Evolutionary conservation across 2,797 vertebrate genomes (phyloP).

Genomic region (Malacoraja senta): DNA sequence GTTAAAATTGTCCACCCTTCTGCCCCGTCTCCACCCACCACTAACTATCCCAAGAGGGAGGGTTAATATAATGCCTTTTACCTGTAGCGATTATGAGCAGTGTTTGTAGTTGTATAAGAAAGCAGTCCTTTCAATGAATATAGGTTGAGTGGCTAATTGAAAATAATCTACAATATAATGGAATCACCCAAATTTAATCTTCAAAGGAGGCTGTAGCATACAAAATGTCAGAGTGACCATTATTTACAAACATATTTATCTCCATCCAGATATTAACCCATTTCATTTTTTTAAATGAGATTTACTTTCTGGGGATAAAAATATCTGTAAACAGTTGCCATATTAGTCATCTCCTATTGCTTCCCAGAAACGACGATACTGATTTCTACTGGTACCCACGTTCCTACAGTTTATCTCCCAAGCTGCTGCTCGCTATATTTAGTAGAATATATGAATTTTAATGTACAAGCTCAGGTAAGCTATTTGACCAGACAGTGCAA

Average conservation of each 20-base stretch:
- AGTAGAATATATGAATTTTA: background rate
- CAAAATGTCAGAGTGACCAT: background rate
- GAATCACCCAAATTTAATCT: background rate
- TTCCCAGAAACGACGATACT: background rate
- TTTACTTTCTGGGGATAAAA: background rate
- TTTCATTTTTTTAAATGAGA: background rate
- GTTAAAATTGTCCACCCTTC: background rate
- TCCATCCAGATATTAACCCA: background rate
- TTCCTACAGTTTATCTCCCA: background rate
- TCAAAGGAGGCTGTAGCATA: background rate
- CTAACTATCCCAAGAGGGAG: background rate
- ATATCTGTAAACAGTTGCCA: background rate
- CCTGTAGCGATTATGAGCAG: background rate
- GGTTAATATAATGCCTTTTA: background rate
- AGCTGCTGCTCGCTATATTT: background rate
- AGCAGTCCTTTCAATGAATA: background rate
- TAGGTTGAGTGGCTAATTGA: background rate
- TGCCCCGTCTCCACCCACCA: background rate
- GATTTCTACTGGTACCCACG: background rate
- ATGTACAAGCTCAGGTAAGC: background rate
- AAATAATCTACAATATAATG: background rate
- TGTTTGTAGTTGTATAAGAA: background rate
- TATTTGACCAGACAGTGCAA: background rate
- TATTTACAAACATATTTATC: background rate
- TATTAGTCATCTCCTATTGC: background rate